phyloP scores from a whole-genome alignment of 2,888 invertebrate species.

The Mesopsocus fuscifrons region DNA sequence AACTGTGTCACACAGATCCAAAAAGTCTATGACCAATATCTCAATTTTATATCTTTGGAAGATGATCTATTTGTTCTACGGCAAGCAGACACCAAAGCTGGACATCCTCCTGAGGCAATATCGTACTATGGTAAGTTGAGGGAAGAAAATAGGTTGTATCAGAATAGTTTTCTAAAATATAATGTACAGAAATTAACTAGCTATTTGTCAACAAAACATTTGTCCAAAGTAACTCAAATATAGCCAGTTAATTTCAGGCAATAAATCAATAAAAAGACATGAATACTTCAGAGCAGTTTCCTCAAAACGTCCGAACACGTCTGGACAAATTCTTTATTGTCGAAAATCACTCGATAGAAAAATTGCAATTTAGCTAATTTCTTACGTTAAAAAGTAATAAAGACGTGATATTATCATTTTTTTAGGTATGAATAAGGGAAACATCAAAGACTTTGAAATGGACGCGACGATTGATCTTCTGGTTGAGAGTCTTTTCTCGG shows the following conservation, averaged over 20 bases:
- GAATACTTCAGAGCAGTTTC: too few relatives aligned
- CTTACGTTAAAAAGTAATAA: neutral
- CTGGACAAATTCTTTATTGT: too few relatives aligned
- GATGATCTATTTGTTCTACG: slow-evolving; percentile 91
- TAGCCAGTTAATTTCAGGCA: too few relatives aligned
- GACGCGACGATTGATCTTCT: slow-evolving; percentile 82
- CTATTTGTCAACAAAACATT: too few relatives aligned
- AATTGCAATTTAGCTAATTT: neutral
- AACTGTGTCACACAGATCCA: slow-evolving; percentile 83
- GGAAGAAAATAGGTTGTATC: slow-evolving; percentile 7
- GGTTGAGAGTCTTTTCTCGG: slow-evolving; percentile 91
- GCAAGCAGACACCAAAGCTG: slow-evolving; percentile 74
- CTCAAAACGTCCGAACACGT: too few relatives aligned
- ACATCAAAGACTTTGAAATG: slow-evolving; percentile 90
- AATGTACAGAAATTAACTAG: too few relatives aligned
- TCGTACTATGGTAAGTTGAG: slow-evolving; percentile 68
- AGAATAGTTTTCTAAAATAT: slow-evolving; percentile 4
- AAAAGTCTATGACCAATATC: slow-evolving; percentile 95
- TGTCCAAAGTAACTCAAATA: too few relatives aligned
- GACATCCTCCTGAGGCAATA: slow-evolving; percentile 43
- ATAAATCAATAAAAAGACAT: too few relatives aligned
- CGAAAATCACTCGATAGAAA: too few relatives aligned
- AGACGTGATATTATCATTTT: slow-evolving; percentile 18
- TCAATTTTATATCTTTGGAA: slow-evolving; percentile 95
- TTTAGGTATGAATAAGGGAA: slow-evolving; percentile 79